Percentiles rank a stretch among this genome's conserved stretches.
Evolutionary conservation across 35 echinoderm and acorn worm species (phyloP).

Genomic region (Diadema setosum): DNA sequence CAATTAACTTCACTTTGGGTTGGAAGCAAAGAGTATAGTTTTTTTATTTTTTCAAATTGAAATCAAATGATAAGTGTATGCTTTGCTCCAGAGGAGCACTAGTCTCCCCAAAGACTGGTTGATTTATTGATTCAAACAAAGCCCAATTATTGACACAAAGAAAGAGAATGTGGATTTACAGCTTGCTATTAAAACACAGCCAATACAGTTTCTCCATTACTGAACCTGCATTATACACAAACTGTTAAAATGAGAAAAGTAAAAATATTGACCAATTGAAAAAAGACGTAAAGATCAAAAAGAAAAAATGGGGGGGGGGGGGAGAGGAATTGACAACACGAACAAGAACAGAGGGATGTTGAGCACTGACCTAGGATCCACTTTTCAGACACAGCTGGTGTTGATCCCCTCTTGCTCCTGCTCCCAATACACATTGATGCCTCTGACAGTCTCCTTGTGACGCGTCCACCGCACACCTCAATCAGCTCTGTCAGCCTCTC

Average conservation of each 20-base stretch:
- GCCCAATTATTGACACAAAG: too few species aligned
- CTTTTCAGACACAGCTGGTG: slow-evolving; percentile 46
- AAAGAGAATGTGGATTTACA: too few species aligned
- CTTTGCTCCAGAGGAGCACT: too few species aligned
- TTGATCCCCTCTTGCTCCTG: not conserved
- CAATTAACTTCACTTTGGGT: too few species aligned
- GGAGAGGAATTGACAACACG: not conserved
- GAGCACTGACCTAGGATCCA: slow-evolving; percentile 62
- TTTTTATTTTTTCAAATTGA: too few species aligned
- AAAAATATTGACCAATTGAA: not conserved
- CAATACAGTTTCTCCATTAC: not conserved
- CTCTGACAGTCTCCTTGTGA: not conserved
- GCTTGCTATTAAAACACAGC: not conserved
- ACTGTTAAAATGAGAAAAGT: not conserved
- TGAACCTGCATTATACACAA: not conserved
- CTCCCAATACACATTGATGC: slow-evolving; percentile 56
- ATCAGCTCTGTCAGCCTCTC: slow-evolving; percentile 43
- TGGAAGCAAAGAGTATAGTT: too few species aligned
- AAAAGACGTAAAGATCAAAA: too few species aligned
- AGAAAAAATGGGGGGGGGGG: not conserved
- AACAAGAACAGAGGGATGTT: too few species aligned
- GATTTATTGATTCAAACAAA: too few species aligned
- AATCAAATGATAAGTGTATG: too few species aligned
- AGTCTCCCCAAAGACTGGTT: too few species aligned
- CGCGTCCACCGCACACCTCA: slow-evolving; percentile 42